A percentile compares a stretch with the other conserved stretches of the same genome.
Conservation (phyloP, 2,797 vertebrate species). For the Epinephelus malabaricus region DNA sequence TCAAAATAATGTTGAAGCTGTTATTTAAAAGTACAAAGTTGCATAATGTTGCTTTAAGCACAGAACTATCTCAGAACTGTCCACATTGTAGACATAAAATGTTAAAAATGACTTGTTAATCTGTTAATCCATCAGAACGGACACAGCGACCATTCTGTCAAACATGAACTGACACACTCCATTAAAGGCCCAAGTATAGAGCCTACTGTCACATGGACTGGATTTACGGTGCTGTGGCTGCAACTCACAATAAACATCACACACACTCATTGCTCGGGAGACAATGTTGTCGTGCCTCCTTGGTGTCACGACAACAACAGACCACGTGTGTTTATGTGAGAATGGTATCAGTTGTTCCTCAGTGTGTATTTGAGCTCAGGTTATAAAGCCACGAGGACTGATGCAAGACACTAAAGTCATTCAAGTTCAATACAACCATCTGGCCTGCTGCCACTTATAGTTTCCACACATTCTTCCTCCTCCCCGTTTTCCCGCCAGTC, state of each 20-base stretch:
- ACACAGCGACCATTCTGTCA: constrained; percentile 17
- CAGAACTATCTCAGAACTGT: neutral
- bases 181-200: constrained; percentile 34
- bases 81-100: neutral
- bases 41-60: no score
- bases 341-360: constrained; percentile 18
- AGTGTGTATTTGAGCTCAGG: constrained; percentile 27
- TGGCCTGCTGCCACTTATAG: neutral
- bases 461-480: neutral
- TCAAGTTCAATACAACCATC: neutral
- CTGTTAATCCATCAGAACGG: neutral
- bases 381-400: neutral
- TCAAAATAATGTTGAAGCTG: no score
- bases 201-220: constrained; percentile 54
- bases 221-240: constrained; percentile 26
- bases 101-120: neutral
- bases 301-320: neutral
- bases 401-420: neutral
- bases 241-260: constrained; percentile 17
- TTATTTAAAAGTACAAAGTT: no score
- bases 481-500: constrained; percentile 11
- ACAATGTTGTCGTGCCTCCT: constrained; percentile 12
- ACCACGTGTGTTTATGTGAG: neutral
- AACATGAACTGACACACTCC: neutral
- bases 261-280: constrained; percentile 1